A percentile compares a stretch with the other conserved stretches of the same genome.
These are phyloP conservation scores for Gryon sp. DNA, from an alignment of 1,140 invertebrate species.

Conservation along the genomic window DNA sequence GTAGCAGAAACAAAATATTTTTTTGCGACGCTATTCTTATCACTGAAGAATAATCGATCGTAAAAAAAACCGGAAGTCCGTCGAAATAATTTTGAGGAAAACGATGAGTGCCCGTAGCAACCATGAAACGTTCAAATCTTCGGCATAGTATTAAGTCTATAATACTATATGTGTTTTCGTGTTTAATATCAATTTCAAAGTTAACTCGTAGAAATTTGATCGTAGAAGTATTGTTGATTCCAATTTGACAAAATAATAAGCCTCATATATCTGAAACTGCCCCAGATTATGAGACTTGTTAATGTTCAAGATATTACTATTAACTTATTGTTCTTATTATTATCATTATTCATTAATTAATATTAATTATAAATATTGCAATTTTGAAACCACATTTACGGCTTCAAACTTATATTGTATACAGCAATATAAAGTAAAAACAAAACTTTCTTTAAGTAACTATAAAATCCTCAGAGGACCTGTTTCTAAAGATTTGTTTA, in stretches of 20 bases:
- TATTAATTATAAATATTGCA: constrained; percentile 10
- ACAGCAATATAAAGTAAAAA: constrained; percentile 29
- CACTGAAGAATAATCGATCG: background rate
- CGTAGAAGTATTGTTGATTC: constrained; percentile 20
- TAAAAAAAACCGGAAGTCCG: constrained; percentile 8
- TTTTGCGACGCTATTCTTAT: constrained; percentile 3
- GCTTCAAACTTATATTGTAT: constrained; percentile 20
- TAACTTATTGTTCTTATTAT: constrained; percentile 9
- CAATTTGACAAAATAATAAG: constrained; percentile 12
- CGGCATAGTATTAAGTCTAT: constrained; percentile 19
- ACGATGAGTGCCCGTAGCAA: background rate
- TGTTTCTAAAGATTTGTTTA: too few relatives aligned
- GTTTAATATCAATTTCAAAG: constrained; percentile 40
- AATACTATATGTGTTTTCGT: constrained; percentile 46
- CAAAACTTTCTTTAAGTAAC: too few relatives aligned
- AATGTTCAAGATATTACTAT: constrained; percentile 27
- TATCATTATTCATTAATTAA: constrained; percentile 12
- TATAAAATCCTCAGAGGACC: too few relatives aligned
- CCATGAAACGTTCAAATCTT: constrained; percentile 21
- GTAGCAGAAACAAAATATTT: constrained; percentile 8
- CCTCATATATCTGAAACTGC: constrained; percentile 69
- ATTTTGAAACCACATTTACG: background rate
- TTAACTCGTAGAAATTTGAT: constrained; percentile 11
- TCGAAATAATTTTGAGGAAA: background rate
- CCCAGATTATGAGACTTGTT: constrained; percentile 64